Conservation (phyloP, 1,140 invertebrate genomes). For the Zaprionus lachaisei region DNA sequence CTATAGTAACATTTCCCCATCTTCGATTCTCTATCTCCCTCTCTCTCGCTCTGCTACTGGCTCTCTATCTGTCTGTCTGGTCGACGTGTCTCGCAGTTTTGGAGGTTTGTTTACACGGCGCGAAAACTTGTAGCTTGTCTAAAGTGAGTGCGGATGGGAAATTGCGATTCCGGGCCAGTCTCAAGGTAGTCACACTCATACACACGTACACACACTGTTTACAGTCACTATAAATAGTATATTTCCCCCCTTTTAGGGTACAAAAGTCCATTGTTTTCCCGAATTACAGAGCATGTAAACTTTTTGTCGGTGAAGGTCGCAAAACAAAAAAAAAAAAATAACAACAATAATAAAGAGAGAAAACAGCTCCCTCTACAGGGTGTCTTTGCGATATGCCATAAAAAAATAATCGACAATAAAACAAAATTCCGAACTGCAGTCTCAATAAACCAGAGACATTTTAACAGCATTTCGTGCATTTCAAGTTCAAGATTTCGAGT, state of each 20-base stretch:
- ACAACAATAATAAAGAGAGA: slow-evolving; percentile 6
- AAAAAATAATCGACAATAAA: slow-evolving; percentile 19
- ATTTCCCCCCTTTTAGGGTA: neutral
- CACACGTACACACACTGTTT: neutral
- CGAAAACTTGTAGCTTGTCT: slow-evolving; percentile 21
- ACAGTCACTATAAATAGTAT: slow-evolving; percentile 36
- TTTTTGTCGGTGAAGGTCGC: slow-evolving; percentile 12
- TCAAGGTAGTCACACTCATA: slow-evolving; percentile 29
- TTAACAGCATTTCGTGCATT: slow-evolving; percentile 42
- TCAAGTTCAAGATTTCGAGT: slow-evolving; percentile 50
- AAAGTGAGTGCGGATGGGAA: slow-evolving; percentile 19
- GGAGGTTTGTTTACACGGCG: slow-evolving; percentile 75
- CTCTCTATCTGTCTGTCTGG: neutral
- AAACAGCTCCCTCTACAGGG: neutral
- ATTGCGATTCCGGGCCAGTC: slow-evolving; percentile 41
- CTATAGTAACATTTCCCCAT: slow-evolving; percentile 3
- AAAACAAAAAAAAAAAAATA: neutral
- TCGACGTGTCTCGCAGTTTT: slow-evolving; percentile 16
- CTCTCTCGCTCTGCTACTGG: neutral
- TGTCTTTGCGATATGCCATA: neutral
- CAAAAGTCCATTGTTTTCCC: slow-evolving; percentile 36
- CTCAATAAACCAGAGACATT: slow-evolving; percentile 29
- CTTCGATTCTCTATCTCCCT: neutral
- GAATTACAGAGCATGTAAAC: slow-evolving; percentile 23
- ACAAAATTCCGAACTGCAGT: slow-evolving; percentile 32